Conservation (phyloP, 2,888 invertebrate genomes). For the Adelognathus sp. region DNA sequence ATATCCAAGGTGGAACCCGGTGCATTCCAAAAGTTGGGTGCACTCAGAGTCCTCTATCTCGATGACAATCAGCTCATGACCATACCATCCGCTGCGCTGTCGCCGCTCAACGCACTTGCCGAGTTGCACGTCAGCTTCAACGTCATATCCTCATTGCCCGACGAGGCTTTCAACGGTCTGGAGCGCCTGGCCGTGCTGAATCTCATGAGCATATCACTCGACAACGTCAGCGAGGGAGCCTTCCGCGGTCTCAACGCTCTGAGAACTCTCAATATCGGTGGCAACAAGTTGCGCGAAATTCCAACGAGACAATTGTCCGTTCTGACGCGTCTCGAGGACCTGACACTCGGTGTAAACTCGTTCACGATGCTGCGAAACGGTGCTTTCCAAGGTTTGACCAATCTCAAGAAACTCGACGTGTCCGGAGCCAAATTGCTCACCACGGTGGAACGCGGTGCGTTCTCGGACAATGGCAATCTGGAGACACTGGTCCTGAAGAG, state of each 20-base stretch:
- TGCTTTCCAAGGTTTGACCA: slow-evolving; percentile 90
- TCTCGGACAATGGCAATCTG: slow-evolving; percentile 90
- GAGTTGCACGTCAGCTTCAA: slow-evolving; percentile 93
- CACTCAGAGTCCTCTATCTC: slow-evolving; percentile 90
- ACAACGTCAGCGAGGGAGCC: slow-evolving; percentile 89
- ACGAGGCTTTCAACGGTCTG: slow-evolving; percentile 90
- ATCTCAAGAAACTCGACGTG: slow-evolving; percentile 89
- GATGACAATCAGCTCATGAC: slow-evolving; percentile 92
- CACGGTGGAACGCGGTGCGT: slow-evolving; percentile 89
- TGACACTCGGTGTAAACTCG: slow-evolving; percentile 92
- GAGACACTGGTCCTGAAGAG: slow-evolving; percentile 89
- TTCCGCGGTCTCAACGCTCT: slow-evolving; percentile 90
- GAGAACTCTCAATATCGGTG: slow-evolving; percentile 89
- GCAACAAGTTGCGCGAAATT: slow-evolving; percentile 88
- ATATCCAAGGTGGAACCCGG: slow-evolving; percentile 90
- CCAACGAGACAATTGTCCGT: slow-evolving; percentile 89
- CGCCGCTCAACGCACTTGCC: slow-evolving; percentile 89
- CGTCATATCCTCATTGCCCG: slow-evolving; percentile 88
- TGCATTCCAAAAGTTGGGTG: slow-evolving; percentile 89
- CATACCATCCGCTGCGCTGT: slow-evolving; percentile 89
- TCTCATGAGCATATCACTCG: slow-evolving; percentile 90
- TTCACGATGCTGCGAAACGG: slow-evolving; percentile 87
- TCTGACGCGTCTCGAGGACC: slow-evolving; percentile 89
- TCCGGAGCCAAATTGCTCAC: slow-evolving; percentile 89
- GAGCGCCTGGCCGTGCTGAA: slow-evolving; percentile 89